Base-by-base conservation (phyloP, 37 sponge, comb jelly and placozoan species). In the Ephydatia muelleri region DNA sequence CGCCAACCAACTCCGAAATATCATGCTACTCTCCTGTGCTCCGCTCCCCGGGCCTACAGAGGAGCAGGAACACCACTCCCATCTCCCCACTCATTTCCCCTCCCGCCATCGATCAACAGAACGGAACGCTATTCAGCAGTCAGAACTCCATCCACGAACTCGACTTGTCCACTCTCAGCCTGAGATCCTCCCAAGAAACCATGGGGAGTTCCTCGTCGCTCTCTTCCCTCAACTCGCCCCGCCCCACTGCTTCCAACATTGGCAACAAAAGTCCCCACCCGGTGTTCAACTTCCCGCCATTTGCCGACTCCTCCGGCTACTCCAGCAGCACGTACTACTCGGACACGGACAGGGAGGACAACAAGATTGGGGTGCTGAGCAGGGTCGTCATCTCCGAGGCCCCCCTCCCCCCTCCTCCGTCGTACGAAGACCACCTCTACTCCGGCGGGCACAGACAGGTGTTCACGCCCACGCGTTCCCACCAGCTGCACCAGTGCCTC, bases 171-270 rank as follows among this genome's bases (percentile, higher is more conserved):
- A 78, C 84, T 40, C 78, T 88, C 71, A 92, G 82, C 79, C 81
- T 84, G 27, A 57, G 65, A 0, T 29, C 88, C 25, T 75, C 85
- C 14, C 79, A 87, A 38, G 93, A 93, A 19, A 71, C 68, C 57
- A 86, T 84, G 80, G 93, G 93, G 9, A 80, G 82, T 13, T 89
- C 90, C 29, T 93, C 93, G 0, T 93, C 93, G 36, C 87, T 93
- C 73, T 89, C 93, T 66, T 93, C 93, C 16, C 86, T 93, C 86
- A 93, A 93, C 79, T 93, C 93, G 5, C 93, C 93, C 30, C 90
- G 90, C 9, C 75, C 69, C 27, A 22, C 38, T 27, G 49, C 43
- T 34, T 19, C 43, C 71, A 66, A 68, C 25, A 26, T 49, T 0
- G 72, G 43, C 43, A 43, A 75, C 19, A 75, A 84, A 36, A 84